Evolutionary conservation across 2,797 vertebrate species (phyloP), one percentile per base, ranked within the genome.

Genomic region (Lithobates sylvaticus): DNA sequence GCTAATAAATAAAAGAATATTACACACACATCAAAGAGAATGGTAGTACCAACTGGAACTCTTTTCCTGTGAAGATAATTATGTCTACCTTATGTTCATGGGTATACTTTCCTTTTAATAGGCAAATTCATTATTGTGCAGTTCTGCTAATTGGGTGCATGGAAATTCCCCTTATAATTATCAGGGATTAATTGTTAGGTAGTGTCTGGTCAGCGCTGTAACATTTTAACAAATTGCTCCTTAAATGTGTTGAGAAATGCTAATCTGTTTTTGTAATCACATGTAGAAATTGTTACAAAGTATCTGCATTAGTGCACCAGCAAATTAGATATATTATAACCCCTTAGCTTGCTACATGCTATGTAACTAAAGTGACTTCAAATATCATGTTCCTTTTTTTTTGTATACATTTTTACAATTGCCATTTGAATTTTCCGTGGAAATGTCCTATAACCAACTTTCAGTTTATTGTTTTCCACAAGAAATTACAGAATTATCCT

Each of bases 41-140:
- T 26, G 15, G 5, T 39, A 72, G n/a, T 34, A 26, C 6, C 34
- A 72, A 32, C 39, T 36, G 70, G 68, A 81, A 61, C 69, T 27
- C 47, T 64, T 27, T 76, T 81, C n/a, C n/a, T 42, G 27, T 67
- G 54, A 71, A 58, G 50, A 61, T 81, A 72, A 81, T 81, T 54
- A 42, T 72, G 69, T 72, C 79, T 72, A 27, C 69, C 69, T 81
- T 81, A 81, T 73, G 73, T 81, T 54, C 50, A 39, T 81, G 79
- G 29, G 69, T 81, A 72, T 81, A 54, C 50, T 72, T 81, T 61
- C 34, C 50, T 26, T 61, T 61, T 72, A 81, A 81, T 72, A 81
- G 54, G 5, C 44, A 36, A 39, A 71, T 72, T 72, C 50, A 21
- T 73, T 39, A 72, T 18, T 58, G 9, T 39, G 16, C 44, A 26